phyloP scores from a whole-genome alignment of 2,888 invertebrate species.

The Sesia apiformis region DNA sequence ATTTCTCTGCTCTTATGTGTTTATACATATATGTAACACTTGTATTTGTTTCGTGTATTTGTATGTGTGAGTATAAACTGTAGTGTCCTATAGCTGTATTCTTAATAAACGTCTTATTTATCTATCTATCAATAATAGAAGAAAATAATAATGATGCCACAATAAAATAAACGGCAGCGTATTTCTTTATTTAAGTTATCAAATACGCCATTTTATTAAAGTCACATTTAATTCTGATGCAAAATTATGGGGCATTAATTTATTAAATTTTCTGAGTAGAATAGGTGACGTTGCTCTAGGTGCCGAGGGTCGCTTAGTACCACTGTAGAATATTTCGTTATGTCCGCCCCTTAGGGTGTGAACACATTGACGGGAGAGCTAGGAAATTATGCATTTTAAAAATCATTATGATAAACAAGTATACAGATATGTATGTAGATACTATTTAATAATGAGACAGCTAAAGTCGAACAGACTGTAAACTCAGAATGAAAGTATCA shows the following conservation, averaged over 20 bases:
- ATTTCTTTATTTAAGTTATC: neutral
- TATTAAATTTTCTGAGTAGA: slow-evolving; percentile 12
- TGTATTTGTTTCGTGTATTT: no score
- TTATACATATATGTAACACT: no score
- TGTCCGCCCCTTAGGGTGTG: neutral
- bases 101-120: no score
- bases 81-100: no score
- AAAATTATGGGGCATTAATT: slow-evolving; percentile 14
- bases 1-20: no score
- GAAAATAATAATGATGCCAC: neutral
- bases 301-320: neutral
- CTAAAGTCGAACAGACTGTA: no score
- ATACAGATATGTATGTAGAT: no score
- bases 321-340: neutral
- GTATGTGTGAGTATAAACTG: no score
- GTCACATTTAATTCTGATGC: slow-evolving; percentile 10
- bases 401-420: no score
- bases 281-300: slow-evolving; percentile 8
- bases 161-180: neutral
- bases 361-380: neutral
- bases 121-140: no score
- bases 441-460: no score
- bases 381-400: neutral
- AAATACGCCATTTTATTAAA: slow-evolving; percentile 16
- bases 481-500: no score